Evolutionary conservation across 2,113 vertebrate genomes (phyloP).

Genomic region (Melanocharis versteri): DNA sequence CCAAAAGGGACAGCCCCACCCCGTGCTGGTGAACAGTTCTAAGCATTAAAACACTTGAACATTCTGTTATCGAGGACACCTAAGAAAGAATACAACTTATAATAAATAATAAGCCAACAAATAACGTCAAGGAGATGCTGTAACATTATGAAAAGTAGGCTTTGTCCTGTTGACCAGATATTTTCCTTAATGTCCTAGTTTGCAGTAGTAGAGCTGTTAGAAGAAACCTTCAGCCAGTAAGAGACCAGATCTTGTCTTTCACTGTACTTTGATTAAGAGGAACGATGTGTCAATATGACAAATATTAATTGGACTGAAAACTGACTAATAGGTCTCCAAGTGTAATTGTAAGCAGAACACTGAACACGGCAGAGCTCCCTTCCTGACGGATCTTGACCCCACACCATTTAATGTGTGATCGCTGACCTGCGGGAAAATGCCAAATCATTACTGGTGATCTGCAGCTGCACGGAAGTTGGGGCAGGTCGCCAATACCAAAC

Average conservation of each 20-base stretch:
- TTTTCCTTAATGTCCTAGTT: not conserved
- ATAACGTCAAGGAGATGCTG: not conserved
- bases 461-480: not conserved
- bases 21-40: not conserved
- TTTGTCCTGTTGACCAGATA: not conserved
- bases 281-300: not conserved
- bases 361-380: not conserved
- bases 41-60: not conserved
- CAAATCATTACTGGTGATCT: not conserved
- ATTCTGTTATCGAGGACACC: not conserved
- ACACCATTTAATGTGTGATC: not conserved
- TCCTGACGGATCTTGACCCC: not conserved
- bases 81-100: not conserved
- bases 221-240: not conserved
- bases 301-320: conserved; percentile 16
- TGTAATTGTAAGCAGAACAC: not conserved
- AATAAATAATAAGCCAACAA: not conserved
- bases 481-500: not conserved
- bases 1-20: not conserved
- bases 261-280: not conserved
- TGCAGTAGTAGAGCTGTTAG: not conserved
- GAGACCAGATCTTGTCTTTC: not conserved
- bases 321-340: not conserved
- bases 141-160: not conserved
- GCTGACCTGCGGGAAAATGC: not conserved